A percentile compares a stretch with the other conserved stretches of the same genome.
Evolutionary conservation across 1,140 invertebrate species (phyloP).

Genomic region (Eciton burchellii): DNA sequence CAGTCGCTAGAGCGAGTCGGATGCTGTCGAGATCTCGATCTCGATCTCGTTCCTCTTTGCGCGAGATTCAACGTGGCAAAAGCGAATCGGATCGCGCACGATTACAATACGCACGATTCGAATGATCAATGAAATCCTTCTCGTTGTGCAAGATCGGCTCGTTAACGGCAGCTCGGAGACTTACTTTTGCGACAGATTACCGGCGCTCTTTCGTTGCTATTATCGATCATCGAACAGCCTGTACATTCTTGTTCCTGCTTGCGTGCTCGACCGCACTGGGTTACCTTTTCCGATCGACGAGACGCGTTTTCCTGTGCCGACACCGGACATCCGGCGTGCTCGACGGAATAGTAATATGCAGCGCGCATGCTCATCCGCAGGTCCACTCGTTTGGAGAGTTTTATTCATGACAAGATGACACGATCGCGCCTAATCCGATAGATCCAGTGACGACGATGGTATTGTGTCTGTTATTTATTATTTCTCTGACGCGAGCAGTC

Average conservation of each 20-base stretch:
- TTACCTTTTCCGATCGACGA: constrained; percentile 73
- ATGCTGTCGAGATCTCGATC: too few species aligned
- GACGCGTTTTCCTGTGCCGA: constrained; percentile 74
- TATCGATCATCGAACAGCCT: constrained; percentile 23
- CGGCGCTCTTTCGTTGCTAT: background rate
- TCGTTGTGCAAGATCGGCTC: too few species aligned
- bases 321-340: constrained; percentile 79
- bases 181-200: background rate
- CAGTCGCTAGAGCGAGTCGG: too few species aligned
- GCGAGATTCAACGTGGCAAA: too few species aligned
- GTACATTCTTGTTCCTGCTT: constrained; percentile 49
- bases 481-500: too few species aligned
- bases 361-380: constrained; percentile 7
- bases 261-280: constrained; percentile 58
- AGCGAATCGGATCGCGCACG: too few species aligned
- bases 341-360: constrained; percentile 77
- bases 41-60: too few species aligned
- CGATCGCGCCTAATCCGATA: constrained; percentile 36
- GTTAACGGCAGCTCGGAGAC: too few species aligned
- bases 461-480: background rate
- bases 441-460: constrained; percentile 5
- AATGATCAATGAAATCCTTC: too few species aligned
- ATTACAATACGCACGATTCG: too few species aligned
- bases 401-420: constrained; percentile 37
- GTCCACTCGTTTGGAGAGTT: constrained; percentile 19